A percentile compares a stretch with the other conserved stretches of the same genome.
Conservation (phyloP, 2,888 invertebrate species). For the Coecobrya sp. region DNA sequence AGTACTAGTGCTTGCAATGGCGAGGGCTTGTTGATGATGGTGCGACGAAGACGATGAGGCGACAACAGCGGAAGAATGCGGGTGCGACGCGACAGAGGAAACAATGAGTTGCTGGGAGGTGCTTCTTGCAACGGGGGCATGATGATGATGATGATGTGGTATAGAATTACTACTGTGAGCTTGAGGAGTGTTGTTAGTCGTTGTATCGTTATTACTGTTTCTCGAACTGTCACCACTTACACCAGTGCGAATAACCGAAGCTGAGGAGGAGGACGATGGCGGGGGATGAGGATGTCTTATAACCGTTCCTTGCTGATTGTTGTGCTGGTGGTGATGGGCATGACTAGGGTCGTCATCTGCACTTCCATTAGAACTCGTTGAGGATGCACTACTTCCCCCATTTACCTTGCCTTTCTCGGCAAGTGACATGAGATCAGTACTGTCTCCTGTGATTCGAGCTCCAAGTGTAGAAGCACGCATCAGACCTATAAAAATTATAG, state of each 20-base stretch:
- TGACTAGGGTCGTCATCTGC: constrained; percentile 88
- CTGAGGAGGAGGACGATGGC: constrained; percentile 67
- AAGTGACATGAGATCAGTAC: constrained; percentile 88
- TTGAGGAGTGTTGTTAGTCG: constrained; percentile 78
- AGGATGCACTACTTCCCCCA: constrained; percentile 88
- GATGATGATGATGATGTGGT: constrained; percentile 65
- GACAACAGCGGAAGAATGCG: constrained; percentile 55
- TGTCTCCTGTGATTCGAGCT: constrained; percentile 73
- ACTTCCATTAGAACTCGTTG: constrained; percentile 89
- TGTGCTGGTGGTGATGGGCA: constrained; percentile 79
- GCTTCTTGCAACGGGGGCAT: constrained; percentile 57
- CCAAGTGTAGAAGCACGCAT: constrained; percentile 75
- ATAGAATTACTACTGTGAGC: constrained; percentile 73
- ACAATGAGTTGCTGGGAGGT: constrained; percentile 68
- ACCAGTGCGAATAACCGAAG: constrained; percentile 77
- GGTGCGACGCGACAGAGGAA: constrained; percentile 64
- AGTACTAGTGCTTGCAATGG: constrained; percentile 76
- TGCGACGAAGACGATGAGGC: constrained; percentile 66
- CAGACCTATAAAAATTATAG: constrained; percentile 70
- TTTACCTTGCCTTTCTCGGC: constrained; percentile 89
- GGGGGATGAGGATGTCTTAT: constrained; percentile 77
- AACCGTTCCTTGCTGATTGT: constrained; percentile 83
- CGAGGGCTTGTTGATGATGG: constrained; percentile 72
- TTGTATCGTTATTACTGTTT: constrained; percentile 79
- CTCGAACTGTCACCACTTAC: constrained; percentile 79